Base-by-base conservation (phyloP, 2,888 invertebrate genomes). In the Aphodius sticticus region DNA sequence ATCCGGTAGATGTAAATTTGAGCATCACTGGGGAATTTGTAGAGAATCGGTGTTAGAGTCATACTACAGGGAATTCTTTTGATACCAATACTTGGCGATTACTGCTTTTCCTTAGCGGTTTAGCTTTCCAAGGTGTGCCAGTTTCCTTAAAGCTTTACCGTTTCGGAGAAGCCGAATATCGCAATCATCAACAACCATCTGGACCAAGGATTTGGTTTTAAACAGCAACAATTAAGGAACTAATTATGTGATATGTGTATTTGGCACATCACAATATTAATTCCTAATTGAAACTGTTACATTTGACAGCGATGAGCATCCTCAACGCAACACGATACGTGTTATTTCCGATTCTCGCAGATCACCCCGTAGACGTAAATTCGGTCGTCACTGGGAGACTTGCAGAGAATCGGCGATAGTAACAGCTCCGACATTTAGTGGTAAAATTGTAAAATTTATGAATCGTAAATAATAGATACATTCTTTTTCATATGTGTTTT, bases 211-310 rank as follows among this genome's bases (percentile, higher is more conserved):
- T 16, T 15, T 14, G 35, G 12, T 71, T 71, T 16, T 36, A 74
- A 74, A 74, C 37, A 12, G 15, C 35, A 37, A 74, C 37, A 36
- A 74, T 74, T 74, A 88, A 89, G 89, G 89, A 89, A 89, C 89
- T 89, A 85, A 85, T 85, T 87, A 86, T 88, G 88, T 88, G 89
- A 87, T 88, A 84, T 88, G 87, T 82, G 80, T 79, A 82, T 82
- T 82, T 77, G 72, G 79, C 86, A 85, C 88, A 89, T 89, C 89
- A 89, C 89, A 89, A 88, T 87, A 85, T 85, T 87, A 89, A 88
- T 89, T 88, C 88, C 87, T 86, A 83, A 76, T 78, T 78, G 77
- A 69, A 72, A 78, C 69, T 69, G 75, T 80, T 78, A 76, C 70
- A 77, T 26, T 74, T 37, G 36, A 7, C 74, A 12, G 35, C 71